Evolutionary conservation across 2,113 vertebrate species (phyloP), one percentile per base, ranked within the genome.

Genomic region (Mionectes macconnelli): DNA sequence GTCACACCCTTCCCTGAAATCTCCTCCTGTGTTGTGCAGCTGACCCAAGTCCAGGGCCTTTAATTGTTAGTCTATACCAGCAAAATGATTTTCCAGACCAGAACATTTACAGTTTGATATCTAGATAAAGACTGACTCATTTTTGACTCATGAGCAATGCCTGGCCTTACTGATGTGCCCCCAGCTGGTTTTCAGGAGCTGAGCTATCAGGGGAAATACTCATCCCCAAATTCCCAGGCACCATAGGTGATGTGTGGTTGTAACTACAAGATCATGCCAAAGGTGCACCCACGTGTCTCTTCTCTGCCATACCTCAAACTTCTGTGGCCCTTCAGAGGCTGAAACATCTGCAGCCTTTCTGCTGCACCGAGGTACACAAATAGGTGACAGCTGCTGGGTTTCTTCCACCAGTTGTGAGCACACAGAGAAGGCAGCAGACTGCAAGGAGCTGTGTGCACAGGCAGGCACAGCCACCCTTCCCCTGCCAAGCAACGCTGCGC

Each of bases 1-100:
- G 90, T 72, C 88, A 84, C 92, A 92, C 92, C 95, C 96, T 93
- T 91, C 73, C 67, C 62, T 92, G 75, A 87, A 95, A 92, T 78
- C 90, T 81, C 47, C 85, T 90, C 64, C 85, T 81, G 83, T 68
- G 40, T 80, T 37, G 5, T 72, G 76, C 76, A 90, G 86, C 66
- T 90, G 68, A 94, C 56, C 47, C 49, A 60, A 53, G 60, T 82
- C 52, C 15, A 1, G 35, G 63, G 64, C 33, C 35, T 90, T 83
- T 83, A 78, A 33, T 30, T 24, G 19, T 82, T 77, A 86, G 73
- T 72, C 72, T 81, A 68, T 77, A 90, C 22, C 4, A 3, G 37
- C 24, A 95, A 90, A 95, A 90, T 33, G 1, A 73, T 84, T 94
- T 96, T 95, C 83, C 73, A 96, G 92, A 90, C 59, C 67, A 86